These are phyloP conservation scores for Pelagia noctiluca DNA, from an alignment of 30 jellyfish, hydroid and myxozoan genomes.

Conservation along the genomic window DNA sequence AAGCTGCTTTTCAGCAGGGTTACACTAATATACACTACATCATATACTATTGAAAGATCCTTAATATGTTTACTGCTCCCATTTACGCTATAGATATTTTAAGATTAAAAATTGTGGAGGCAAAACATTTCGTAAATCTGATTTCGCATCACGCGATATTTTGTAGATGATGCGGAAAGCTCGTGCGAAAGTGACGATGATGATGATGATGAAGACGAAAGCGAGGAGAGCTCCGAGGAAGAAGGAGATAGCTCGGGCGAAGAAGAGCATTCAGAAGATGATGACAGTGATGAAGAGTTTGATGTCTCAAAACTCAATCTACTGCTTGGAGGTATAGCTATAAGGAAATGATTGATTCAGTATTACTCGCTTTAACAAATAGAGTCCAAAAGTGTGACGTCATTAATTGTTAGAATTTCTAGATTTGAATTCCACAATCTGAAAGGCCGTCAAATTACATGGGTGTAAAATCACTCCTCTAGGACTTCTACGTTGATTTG, in stretches of 20 bases:
- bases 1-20: too few relatives aligned
- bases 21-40: too few relatives aligned
- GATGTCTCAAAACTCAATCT: conserved; percentile 71
- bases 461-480: too few relatives aligned
- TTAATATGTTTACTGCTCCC: too few relatives aligned
- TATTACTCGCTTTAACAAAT: too few relatives aligned
- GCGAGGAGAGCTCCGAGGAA: conserved; percentile 41
- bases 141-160: background rate
- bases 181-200: conserved; percentile 41
- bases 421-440: too few relatives aligned
- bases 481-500: too few relatives aligned
- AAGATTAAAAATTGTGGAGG: background rate
- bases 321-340: conserved; percentile 75
- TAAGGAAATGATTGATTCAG: conserved; percentile 32
- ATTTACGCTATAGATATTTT: too few relatives aligned
- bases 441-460: too few relatives aligned
- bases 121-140: background rate
- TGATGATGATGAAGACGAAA: conserved; percentile 48
- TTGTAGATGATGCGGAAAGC: conserved; percentile 21
- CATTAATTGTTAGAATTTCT: too few relatives aligned
- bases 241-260: conserved; percentile 48
- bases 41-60: too few relatives aligned
- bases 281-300: conserved; percentile 51
- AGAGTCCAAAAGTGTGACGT: too few relatives aligned
- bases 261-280: conserved; percentile 25